phyloP scores from a whole-genome alignment of 1,140 invertebrate species.

The Pogonomyrmex barbatus region DNA sequence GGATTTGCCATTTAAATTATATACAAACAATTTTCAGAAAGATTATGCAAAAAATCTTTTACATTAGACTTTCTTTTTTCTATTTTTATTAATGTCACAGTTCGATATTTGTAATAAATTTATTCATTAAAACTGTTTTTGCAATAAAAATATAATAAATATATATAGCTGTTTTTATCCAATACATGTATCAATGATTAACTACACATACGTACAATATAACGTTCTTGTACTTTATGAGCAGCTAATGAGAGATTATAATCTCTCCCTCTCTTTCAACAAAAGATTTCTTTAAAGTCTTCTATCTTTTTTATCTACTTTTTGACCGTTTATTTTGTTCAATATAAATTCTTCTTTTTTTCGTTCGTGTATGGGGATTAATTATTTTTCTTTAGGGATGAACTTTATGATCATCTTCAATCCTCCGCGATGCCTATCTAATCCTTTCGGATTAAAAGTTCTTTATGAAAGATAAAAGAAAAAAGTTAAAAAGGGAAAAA shows the following conservation, averaged over 20 bases:
- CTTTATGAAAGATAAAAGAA: neutral
- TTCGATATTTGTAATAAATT: neutral
- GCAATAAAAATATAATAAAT: neutral
- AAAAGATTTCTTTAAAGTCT: slow-evolving; percentile 46
- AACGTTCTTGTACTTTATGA: slow-evolving; percentile 29
- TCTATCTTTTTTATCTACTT: neutral
- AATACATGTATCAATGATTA: slow-evolving; percentile 40
- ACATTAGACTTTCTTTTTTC: neutral
- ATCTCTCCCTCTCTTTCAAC: slow-evolving; percentile 11
- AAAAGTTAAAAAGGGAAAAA: slow-evolving; percentile 33
- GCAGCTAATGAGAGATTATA: slow-evolving; percentile 66
- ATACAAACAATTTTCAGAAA: slow-evolving; percentile 46
- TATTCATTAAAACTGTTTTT: neutral
- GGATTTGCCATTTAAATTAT: slow-evolving; percentile 58
- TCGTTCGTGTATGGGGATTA: slow-evolving; percentile 39
- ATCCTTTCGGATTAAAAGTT: slow-evolving; percentile 5
- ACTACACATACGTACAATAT: slow-evolving; percentile 32
- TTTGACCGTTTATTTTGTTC: neutral
- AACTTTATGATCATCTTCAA: slow-evolving; percentile 48
- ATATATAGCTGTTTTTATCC: neutral
- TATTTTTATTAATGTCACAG: neutral
- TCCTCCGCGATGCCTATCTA: slow-evolving; percentile 34
- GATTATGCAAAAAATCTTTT: slow-evolving; percentile 33
- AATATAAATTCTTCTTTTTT: slow-evolving; percentile 56
- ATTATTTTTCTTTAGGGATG: slow-evolving; percentile 62